Percentiles rank a stretch among this genome's conserved stretches.
Conservation (phyloP, 2,797 vertebrate genomes). For the Mus spretus region DNA sequence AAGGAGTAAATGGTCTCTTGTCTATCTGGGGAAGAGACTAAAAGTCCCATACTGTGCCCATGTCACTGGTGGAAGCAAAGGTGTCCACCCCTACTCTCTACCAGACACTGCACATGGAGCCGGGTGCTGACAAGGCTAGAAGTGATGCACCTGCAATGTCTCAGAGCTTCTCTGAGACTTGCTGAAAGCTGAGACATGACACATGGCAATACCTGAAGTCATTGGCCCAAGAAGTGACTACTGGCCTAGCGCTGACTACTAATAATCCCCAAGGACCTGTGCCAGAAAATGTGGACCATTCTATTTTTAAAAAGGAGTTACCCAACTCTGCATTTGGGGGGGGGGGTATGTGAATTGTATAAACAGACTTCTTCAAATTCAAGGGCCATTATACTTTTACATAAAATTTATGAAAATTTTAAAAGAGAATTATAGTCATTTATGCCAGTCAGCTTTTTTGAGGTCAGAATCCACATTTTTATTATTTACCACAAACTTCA, state of each 20-base stretch:
- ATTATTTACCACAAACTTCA: constrained; percentile 72
- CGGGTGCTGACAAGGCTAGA: constrained; percentile 30
- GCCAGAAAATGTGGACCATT: constrained; percentile 51
- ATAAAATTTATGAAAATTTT: constrained; percentile 72
- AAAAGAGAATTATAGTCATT: constrained; percentile 70
- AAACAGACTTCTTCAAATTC: constrained; percentile 71
- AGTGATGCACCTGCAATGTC: neutral
- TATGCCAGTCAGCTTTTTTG: constrained; percentile 54
- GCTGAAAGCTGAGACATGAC: constrained; percentile 52
- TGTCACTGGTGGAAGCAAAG: neutral
- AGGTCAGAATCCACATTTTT: constrained; percentile 62
- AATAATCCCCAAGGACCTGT: constrained; percentile 16
- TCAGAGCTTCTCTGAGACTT: constrained; percentile 34
- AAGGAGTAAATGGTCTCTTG: constrained; percentile 25
- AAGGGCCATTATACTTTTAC: constrained; percentile 71
- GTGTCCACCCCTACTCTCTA: constrained; percentile 43
- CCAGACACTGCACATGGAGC: constrained; percentile 15
- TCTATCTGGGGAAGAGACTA: neutral
- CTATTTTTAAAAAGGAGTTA: constrained; percentile 55
- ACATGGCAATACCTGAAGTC: neutral
- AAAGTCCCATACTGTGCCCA: neutral
- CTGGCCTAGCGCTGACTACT: neutral
- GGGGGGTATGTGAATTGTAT: constrained; percentile 57
- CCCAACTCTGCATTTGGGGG: constrained; percentile 27
- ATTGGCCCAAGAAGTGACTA: neutral